Conservation (phyloP, 2,113 vertebrate species). For the Prochilodus magdalenae region DNA sequence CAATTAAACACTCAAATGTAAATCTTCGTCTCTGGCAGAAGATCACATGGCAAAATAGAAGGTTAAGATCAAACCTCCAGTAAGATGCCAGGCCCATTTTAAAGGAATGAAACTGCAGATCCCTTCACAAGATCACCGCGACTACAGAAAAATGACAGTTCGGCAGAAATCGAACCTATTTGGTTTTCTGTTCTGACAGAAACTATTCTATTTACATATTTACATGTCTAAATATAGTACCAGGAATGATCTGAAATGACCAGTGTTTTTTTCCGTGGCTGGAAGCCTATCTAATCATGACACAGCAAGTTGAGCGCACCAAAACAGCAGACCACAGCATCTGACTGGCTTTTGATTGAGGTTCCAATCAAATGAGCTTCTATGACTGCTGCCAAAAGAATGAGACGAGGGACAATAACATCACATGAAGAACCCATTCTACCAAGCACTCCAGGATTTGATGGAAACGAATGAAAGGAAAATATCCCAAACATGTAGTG, state of each 20-base stretch:
- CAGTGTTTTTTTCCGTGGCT: neutral
- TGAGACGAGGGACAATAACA: neutral
- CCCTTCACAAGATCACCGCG: slow-evolving; percentile 15
- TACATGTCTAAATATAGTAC: neutral
- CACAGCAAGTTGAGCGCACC: neutral
- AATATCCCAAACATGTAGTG: neutral
- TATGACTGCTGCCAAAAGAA: neutral
- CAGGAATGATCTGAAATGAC: neutral
- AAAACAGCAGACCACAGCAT: neutral
- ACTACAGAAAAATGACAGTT: neutral
- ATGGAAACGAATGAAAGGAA: neutral
- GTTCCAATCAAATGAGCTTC: neutral
- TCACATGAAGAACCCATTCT: neutral
- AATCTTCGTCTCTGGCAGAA: slow-evolving; percentile 64
- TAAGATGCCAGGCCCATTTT: slow-evolving; percentile 49
- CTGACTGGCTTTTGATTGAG: neutral
- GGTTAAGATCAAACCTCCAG: slow-evolving; percentile 51
- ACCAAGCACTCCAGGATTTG: neutral
- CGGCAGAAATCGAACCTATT: neutral
- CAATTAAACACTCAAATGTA: slow-evolving; percentile 69
- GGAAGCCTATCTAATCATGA: neutral
- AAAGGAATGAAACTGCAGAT: slow-evolving; percentile 54
- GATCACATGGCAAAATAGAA: slow-evolving; percentile 66
- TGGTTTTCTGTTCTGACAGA: slow-evolving; percentile 24
- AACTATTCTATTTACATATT: neutral